Evolutionary conservation across 2,888 invertebrate genomes (phyloP).

Genomic region (Germaria angustata): DNA sequence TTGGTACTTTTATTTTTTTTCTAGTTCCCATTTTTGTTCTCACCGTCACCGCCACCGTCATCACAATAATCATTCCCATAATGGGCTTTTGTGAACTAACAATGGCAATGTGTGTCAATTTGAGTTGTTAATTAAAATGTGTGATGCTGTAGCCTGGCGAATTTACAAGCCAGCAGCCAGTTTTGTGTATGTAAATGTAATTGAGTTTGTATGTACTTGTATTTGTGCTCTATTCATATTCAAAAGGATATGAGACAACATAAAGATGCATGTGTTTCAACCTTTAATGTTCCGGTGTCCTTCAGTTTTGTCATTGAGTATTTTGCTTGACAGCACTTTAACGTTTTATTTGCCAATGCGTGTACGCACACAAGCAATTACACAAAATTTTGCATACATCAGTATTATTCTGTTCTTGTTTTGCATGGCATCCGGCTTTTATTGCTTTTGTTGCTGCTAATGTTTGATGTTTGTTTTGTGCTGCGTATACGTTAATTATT

Average conservation of each 20-base stretch:
- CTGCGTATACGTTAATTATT: constrained; percentile 10
- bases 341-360: constrained; percentile 11
- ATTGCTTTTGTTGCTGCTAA: constrained; percentile 19
- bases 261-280: constrained; percentile 42
- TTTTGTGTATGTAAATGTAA: background rate
- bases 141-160: constrained; percentile 6
- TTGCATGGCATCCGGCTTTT: constrained; percentile 3
- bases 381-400: constrained; percentile 16
- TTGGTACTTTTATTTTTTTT: background rate
- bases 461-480: constrained; percentile 33
- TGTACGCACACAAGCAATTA: background rate
- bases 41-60: constrained; percentile 3
- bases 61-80: constrained; percentile 36
- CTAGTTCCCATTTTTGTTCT: constrained; percentile 2
- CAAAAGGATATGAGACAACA: constrained; percentile 32
- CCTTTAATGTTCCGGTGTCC: constrained; percentile 46
- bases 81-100: constrained; percentile 21
- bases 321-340: constrained; percentile 42
- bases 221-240: constrained; percentile 26
- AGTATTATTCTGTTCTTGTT: constrained; percentile 5
- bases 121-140: constrained; percentile 61
- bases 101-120: constrained; percentile 58
- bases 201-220: background rate
- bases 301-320: constrained; percentile 34
- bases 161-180: constrained; percentile 23